A percentile compares a stretch with the other conserved stretches of the same genome.
Evolutionary conservation across 2,113 vertebrate species (phyloP).

Genomic region (Zapornia atra): DNA sequence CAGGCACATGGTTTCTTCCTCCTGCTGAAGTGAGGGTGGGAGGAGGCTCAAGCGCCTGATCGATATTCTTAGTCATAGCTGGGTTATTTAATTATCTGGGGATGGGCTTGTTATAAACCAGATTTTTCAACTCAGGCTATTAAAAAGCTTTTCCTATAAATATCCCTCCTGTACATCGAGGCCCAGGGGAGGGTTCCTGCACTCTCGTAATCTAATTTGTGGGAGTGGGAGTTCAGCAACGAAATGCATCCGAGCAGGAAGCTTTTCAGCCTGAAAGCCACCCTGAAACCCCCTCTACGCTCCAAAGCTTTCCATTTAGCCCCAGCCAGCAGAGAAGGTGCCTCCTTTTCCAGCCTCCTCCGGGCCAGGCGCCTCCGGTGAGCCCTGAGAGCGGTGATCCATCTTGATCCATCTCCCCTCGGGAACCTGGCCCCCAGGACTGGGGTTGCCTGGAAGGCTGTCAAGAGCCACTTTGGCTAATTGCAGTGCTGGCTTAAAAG

Average conservation of each 20-base stretch:
- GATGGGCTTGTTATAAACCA: background rate
- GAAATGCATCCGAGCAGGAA: background rate
- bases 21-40: background rate
- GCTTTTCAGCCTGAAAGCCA: background rate
- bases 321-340: background rate
- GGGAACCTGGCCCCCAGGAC: background rate
- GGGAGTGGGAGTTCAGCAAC: background rate
- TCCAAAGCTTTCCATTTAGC: background rate
- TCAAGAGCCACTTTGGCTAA: constrained; percentile 53
- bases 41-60: background rate
- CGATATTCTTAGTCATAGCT: background rate
- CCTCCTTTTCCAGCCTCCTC: background rate
- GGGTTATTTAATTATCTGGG: constrained; percentile 4
- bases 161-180: background rate
- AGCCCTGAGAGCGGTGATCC: background rate
- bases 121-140: background rate
- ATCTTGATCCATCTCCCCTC: background rate
- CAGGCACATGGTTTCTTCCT: fast-evolving
- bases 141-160: constrained; percentile 39
- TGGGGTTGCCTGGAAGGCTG: background rate
- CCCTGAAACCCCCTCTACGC: background rate
- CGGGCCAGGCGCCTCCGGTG: background rate
- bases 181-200: background rate
- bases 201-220: background rate
- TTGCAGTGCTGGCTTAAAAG: constrained; percentile 51